Base-by-base conservation (phyloP, 1,140 invertebrate genomes). In the Thrips palmi region DNA sequence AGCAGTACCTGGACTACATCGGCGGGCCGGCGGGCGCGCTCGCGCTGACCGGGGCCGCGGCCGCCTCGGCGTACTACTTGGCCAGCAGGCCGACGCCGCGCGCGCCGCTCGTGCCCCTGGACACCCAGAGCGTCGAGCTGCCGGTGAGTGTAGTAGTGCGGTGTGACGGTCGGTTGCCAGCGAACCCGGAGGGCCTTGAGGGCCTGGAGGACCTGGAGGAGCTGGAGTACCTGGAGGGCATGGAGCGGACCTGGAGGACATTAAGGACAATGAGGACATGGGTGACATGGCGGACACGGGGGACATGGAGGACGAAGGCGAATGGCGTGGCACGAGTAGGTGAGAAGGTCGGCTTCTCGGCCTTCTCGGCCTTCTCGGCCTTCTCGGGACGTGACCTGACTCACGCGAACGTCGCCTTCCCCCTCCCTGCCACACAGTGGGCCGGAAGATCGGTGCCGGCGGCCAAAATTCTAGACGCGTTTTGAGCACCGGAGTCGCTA, bases 1-100 rank as follows among this genome's bases (percentile, higher is more conserved):
- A 80, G 52, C 72, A 77, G 47, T 80, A 79, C 58, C 59, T 80
- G 50, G 70, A 70, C 50, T 80, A 79, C 60, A 65, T 79, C 34
- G 75, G 76, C 7, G 77, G 77, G 2, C 70, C 74, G 4, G 68
- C 73, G 2, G 78, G 77, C 20, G 75, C 74, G 19, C 52, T 81
- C 42, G 74, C 77, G 35, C 62, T 80, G 33, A 76, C 76, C 8
- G 75, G 75, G 33, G 68, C 79, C 27, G 76, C 75, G 10, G 73
- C 73, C 4, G 72, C 70, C n/a, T 66, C 72, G 3, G 70, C 71
- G 22, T 75, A 71, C 55, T 78, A 77, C 54, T 67, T 75, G 48
- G 72, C 70, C 45, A 74, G 71, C 29, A 65, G 75, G 48, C 77
- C 77, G 31, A 65, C 64, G 40, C 69, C 77, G 31, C 67, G 81